Conservation (phyloP, 2,888 invertebrate genomes). For the Hirtodrosophila alboralis region DNA sequence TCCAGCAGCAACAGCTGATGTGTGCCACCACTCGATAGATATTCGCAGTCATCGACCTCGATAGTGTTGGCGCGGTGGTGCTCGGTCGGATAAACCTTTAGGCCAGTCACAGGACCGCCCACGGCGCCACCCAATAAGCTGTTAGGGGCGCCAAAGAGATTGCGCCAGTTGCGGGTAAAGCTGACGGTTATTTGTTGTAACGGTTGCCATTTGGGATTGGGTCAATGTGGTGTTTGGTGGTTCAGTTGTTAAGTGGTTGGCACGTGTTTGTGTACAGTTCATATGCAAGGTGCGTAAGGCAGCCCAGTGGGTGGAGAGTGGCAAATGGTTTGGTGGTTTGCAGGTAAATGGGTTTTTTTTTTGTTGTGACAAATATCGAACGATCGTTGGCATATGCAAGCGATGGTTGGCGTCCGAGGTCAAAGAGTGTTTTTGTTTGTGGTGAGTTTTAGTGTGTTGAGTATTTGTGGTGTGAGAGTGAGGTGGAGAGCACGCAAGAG, state of each 20-base stretch:
- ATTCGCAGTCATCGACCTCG: slow-evolving; percentile 83
- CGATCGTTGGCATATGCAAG: slow-evolving; percentile 60
- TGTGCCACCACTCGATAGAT: slow-evolving; percentile 63
- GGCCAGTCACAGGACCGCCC: slow-evolving; percentile 62
- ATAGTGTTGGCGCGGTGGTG: slow-evolving; percentile 83
- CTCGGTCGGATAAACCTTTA: slow-evolving; percentile 65
- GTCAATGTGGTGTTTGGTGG: slow-evolving; percentile 14
- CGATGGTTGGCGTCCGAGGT: slow-evolving; percentile 69
- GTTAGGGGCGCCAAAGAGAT: slow-evolving; percentile 71
- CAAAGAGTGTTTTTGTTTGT: slow-evolving; percentile 47
- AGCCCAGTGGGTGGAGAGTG: slow-evolving; percentile 14
- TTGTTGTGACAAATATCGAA: slow-evolving; percentile 58
- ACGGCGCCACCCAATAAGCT: slow-evolving; percentile 51
- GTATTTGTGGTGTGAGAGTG: slow-evolving; percentile 30
- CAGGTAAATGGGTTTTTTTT: slow-evolving; percentile 19
- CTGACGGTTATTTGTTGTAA: slow-evolving; percentile 69
- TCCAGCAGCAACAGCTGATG: slow-evolving; percentile 79
- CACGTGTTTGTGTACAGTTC: slow-evolving; percentile 7
- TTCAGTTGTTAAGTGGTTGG: slow-evolving; percentile 18
- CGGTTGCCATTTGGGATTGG: slow-evolving; percentile 16
- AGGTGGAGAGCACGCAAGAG: slow-evolving; percentile 70
- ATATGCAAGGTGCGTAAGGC: slow-evolving; percentile 19
- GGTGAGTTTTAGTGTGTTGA: slow-evolving; percentile 10
- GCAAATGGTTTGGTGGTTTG: slow-evolving; percentile 5
- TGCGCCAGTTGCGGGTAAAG: slow-evolving; percentile 83